Evolutionary conservation across 1,140 invertebrate genomes (phyloP).

Genomic region (Leucophenga varia): DNA sequence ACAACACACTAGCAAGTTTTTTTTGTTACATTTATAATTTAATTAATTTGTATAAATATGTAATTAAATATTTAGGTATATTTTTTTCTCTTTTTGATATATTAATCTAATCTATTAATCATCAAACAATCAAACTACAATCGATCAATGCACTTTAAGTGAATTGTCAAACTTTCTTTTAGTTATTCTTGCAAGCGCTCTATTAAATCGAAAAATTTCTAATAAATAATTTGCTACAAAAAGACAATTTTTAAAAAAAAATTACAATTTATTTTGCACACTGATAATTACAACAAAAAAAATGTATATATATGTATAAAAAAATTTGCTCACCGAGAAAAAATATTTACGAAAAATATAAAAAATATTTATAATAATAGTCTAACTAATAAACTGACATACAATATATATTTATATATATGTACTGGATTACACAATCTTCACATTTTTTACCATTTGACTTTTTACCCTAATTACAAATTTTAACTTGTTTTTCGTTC

Average conservation of each 20-base stretch:
- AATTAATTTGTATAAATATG: too few relatives aligned
- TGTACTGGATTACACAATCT: slow-evolving; percentile 23
- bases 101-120: too few relatives aligned
- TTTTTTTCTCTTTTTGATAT: too few relatives aligned
- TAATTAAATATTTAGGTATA: too few relatives aligned
- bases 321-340: slow-evolving; percentile 25
- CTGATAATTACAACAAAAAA: slow-evolving; percentile 51
- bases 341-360: slow-evolving; percentile 10
- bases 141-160: too few relatives aligned
- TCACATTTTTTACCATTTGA: slow-evolving; percentile 16
- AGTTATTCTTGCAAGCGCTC: slow-evolving; percentile 24
- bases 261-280: slow-evolving; percentile 49
- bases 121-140: too few relatives aligned
- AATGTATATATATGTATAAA: slow-evolving; percentile 45
- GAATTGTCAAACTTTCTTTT: neutral
- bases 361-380: too few relatives aligned
- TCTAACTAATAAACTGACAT: slow-evolving; percentile 16
- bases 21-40: too few relatives aligned
- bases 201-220: too few relatives aligned
- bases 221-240: slow-evolving; percentile 30
- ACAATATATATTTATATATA: slow-evolving; percentile 42
- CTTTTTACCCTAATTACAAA: slow-evolving; percentile 27
- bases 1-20: too few relatives aligned
- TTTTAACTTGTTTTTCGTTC: neutral
- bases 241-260: slow-evolving; percentile 36